Evolutionary conservation across 2,113 vertebrate genomes (phyloP).

Genomic region (Ptychochromis oligacanthus): DNA sequence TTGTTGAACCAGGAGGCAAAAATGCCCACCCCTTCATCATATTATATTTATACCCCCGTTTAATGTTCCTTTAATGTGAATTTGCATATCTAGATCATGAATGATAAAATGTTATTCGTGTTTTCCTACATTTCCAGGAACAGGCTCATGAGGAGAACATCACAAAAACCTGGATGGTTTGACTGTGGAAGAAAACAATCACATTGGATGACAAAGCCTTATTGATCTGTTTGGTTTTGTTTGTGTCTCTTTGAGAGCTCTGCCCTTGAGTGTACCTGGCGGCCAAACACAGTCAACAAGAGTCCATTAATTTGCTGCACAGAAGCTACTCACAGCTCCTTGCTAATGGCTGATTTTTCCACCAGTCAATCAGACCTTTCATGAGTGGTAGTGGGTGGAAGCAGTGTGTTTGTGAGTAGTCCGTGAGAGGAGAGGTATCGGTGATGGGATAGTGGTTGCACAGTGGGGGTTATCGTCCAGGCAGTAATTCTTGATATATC

Average conservation of each 20-base stretch:
- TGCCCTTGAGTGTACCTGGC: slow-evolving; percentile 8
- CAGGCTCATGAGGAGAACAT: not conserved
- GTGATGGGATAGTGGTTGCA: not conserved
- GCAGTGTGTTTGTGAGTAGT: slow-evolving; percentile 9
- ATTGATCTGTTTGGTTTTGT: slow-evolving; percentile 42
- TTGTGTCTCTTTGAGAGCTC: slow-evolving; percentile 40
- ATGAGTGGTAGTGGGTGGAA: slow-evolving; percentile 36
- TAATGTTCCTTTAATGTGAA: not conserved
- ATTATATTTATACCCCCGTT: not conserved
- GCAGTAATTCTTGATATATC: slow-evolving; percentile 28
- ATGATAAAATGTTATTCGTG: not conserved
- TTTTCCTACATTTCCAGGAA: not conserved
- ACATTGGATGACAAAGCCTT: not conserved
- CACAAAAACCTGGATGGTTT: not conserved
- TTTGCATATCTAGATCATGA: not conserved
- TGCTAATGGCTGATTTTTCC: slow-evolving; percentile 33
- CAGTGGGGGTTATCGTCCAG: slow-evolving; percentile 6
- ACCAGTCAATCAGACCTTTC: slow-evolving; percentile 32
- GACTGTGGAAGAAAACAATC: not conserved
- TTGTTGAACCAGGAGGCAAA: not conserved
- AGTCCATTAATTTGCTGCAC: slow-evolving; percentile 46
- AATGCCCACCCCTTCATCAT: not conserved
- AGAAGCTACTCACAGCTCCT: slow-evolving; percentile 41
- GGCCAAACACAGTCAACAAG: slow-evolving; percentile 28
- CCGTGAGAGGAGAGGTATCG: not conserved